Evolutionary conservation across 2,797 vertebrate species (phyloP), one percentile per base, ranked within the genome.

Genomic region (Melanotaenia pygmaea): DNA sequence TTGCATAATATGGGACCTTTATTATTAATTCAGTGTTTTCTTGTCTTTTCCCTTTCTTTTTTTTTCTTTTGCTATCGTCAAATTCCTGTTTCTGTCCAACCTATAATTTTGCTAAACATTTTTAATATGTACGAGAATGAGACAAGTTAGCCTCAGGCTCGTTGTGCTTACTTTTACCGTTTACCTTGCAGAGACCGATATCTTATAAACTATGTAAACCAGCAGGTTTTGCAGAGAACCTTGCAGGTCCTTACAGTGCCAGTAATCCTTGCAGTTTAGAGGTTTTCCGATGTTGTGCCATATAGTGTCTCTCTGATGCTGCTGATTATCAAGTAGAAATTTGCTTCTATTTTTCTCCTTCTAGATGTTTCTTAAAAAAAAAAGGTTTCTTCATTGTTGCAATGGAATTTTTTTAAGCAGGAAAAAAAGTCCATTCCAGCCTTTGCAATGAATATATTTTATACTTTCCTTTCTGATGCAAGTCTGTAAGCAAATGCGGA

Each of bases 241-340:
- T 92, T 84, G 77, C 81, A 84, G 79, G 35, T 89, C 69, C 71
- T 83, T 35, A 37, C 79, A 75, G 65, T 60, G 56, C 20, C 64
- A 82, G 56, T 92, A 92, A 93, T 92, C 86, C 60, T 18, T 43
- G 32, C 73, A 87, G 85, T 88, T 92, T 85, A 77, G 56, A 82
- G 45, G 67, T 59, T 67, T 16, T 83, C 67, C 40, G 47, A 73
- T 69, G 30, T 53, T 65, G 74, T 57, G 56, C 61, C 70, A 81
- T 68, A 81, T 81, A 75, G 62, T 71, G 54, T 43, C 59, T 74
- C 37, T 64, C 16, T n/a, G 30, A 14, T 22, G 26, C 28, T 37
- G 26, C 24, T 34, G n/a, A 45, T 47, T 37, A 4, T 50, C 38
- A 14, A 20, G 62, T 53, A 59, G 11, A 68, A 34, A 9, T 47